Evolutionary conservation across 2,113 vertebrate genomes (phyloP), one percentile per base, ranked within the genome.

Genomic region (Mormoops blainvillei): DNA sequence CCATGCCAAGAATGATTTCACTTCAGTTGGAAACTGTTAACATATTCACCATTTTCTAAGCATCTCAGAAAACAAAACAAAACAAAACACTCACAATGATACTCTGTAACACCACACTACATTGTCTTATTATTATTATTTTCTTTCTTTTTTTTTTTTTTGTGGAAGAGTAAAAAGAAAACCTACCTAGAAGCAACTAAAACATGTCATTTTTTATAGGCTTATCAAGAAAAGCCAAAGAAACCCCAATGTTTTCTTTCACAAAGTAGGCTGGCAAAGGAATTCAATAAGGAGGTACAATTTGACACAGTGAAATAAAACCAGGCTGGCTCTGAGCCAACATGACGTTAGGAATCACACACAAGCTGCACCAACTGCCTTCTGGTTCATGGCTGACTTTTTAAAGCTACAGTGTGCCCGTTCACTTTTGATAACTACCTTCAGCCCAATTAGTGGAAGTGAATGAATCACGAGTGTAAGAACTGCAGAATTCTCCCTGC

Each of bases 141-240:
- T 50, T 81, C 86, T 71, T 67, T 26, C 45, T 52, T 70, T 87
- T 76, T 67, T 22, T 52, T 52, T 88, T 56, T 88, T 31, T 83
- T 31, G 85, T 92, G 92, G 94, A 89, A 94, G 83, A 97, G 97
- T 87, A 97, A 98, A 96, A 97, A 97, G 94, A 97, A 97, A 97
- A 98, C 98, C 97, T 98, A 98, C 98, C 98, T 98, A 98, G 56
- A 97, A 98, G 97, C 97, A 98, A 98, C 98, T 98, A 98, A 97
- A 97, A 96, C 97, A 88, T 96, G 95, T 96, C 98, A 98, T 97
- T 96, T 97, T 97, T 97, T 96, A 98, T 85, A 96, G 97, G 97
- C 96, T 98, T 98, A 98, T 98, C 97, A 98, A 98, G 94, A 97
- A 96, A 96, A 97, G 97, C 97, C 97, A 97, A 97, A 98, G 98